Evolutionary conservation across 2,113 vertebrate genomes (phyloP).

Genomic region (Anarhynchus alexandrinus): DNA sequence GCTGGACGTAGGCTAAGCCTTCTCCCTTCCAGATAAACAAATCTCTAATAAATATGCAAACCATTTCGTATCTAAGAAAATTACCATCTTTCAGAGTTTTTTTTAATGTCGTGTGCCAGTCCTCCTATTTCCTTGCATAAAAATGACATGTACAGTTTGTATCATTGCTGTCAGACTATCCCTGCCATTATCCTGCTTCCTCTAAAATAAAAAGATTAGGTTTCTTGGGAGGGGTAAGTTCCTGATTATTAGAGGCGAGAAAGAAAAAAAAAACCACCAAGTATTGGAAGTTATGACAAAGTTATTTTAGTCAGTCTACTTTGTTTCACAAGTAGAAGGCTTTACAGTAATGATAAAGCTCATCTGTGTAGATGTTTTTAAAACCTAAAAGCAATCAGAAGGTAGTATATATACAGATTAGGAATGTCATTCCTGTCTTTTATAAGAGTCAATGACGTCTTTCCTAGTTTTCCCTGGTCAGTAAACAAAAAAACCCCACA

Average conservation of each 20-base stretch:
- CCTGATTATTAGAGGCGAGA: neutral
- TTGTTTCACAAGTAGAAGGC: neutral
- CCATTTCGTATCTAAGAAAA: neutral
- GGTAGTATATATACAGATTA: neutral
- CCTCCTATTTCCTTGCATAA: neutral
- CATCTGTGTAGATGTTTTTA: neutral
- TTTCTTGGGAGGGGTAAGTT: neutral
- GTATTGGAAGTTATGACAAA: neutral
- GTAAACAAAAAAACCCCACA: neutral
- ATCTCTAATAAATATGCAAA: neutral
- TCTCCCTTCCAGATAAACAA: neutral
- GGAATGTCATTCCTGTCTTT: neutral
- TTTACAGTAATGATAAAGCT: neutral
- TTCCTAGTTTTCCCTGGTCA: neutral
- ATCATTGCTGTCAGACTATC: neutral
- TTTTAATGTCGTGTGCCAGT: neutral
- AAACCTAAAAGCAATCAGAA: neutral
- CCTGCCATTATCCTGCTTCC: neutral
- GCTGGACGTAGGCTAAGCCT: neutral
- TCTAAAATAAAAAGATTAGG: neutral
- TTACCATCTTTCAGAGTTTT: neutral
- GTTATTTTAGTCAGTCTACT: neutral
- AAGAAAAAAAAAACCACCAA: neutral
- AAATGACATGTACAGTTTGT: neutral
- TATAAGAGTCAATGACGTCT: neutral